Conservation (phyloP, 2,888 invertebrate genomes). For the Drosophila hawaiiensis region DNA sequence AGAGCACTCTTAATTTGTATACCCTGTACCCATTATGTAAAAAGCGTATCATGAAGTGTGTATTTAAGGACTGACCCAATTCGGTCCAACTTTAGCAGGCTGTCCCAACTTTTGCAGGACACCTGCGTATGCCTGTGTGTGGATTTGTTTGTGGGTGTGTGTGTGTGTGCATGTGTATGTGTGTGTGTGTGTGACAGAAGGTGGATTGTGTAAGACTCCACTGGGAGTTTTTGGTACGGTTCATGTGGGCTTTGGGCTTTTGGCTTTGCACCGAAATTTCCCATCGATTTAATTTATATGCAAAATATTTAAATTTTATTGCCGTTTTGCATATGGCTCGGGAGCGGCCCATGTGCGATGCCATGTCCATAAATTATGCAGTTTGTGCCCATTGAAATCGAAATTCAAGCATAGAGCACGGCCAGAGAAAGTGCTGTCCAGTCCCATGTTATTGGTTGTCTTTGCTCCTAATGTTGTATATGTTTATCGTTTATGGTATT, state of each 20-base stretch:
- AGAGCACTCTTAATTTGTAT: background rate
- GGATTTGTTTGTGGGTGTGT: slow-evolving; percentile 1
- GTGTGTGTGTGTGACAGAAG: slow-evolving; percentile 12
- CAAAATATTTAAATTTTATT: slow-evolving; percentile 79
- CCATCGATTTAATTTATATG: slow-evolving; percentile 78
- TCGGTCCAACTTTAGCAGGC: slow-evolving; percentile 1
- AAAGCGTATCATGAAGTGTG: slow-evolving; percentile 1
- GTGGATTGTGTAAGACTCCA: slow-evolving; percentile 33
- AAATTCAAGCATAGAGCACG: slow-evolving; percentile 58
- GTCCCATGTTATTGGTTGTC: slow-evolving; percentile 22
- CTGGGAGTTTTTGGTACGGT: slow-evolving; percentile 34
- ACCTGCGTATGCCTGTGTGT: slow-evolving; percentile 1
- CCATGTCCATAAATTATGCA: slow-evolving; percentile 66
- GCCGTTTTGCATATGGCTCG: slow-evolving; percentile 72
- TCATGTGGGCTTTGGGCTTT: slow-evolving; percentile 36
- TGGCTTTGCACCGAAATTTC: slow-evolving; percentile 65
- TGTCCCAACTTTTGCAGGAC: slow-evolving; percentile 7
- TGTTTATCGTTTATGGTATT: slow-evolving; percentile 25
- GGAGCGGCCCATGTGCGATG: slow-evolving; percentile 38
- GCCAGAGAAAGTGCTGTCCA: slow-evolving; percentile 42
- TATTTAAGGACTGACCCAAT: slow-evolving; percentile 4
- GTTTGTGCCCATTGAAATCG: slow-evolving; percentile 66
- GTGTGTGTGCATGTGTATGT: background rate
- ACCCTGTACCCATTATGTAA: background rate
- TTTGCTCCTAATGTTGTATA: slow-evolving; percentile 22